Percentiles rank a stretch among this genome's conserved stretches.
Evolutionary conservation across 2,797 vertebrate genomes (phyloP).

Genomic region (Miichthys miiuy): DNA sequence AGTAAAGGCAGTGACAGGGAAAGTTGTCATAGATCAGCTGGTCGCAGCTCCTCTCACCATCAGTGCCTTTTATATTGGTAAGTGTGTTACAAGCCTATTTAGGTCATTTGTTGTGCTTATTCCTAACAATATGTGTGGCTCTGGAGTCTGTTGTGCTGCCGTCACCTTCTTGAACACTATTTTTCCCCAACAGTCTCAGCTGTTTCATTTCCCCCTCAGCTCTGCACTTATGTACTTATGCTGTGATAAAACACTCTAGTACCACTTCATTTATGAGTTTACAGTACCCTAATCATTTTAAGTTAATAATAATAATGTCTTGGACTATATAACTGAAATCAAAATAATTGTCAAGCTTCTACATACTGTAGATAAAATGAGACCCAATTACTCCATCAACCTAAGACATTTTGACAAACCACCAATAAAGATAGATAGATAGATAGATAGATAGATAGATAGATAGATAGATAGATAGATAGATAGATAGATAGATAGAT

Average conservation of each 20-base stretch:
- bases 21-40: conserved; percentile 86
- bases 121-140: background rate
- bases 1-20: conserved; percentile 75
- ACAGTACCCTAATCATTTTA: background rate
- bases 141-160: background rate
- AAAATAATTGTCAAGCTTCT: too few species aligned
- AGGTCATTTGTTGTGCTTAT: background rate
- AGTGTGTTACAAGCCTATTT: conserved; percentile 7
- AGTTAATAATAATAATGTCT: too few species aligned
- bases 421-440: background rate
- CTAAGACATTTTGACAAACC: background rate
- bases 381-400: too few species aligned
- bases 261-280: background rate
- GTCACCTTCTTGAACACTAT: background rate
- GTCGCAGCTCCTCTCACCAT: conserved; percentile 86
- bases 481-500: background rate
- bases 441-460: background rate
- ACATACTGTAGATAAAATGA: too few species aligned
- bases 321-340: too few species aligned
- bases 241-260: background rate
- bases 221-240: background rate
- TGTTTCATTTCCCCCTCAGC: background rate
- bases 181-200: background rate
- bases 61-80: conserved; percentile 87
- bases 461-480: background rate